Evolutionary conservation across 2,113 vertebrate genomes (phyloP), one percentile per base, ranked within the genome.

Genomic region (Todiramphus saurophagus): DNA sequence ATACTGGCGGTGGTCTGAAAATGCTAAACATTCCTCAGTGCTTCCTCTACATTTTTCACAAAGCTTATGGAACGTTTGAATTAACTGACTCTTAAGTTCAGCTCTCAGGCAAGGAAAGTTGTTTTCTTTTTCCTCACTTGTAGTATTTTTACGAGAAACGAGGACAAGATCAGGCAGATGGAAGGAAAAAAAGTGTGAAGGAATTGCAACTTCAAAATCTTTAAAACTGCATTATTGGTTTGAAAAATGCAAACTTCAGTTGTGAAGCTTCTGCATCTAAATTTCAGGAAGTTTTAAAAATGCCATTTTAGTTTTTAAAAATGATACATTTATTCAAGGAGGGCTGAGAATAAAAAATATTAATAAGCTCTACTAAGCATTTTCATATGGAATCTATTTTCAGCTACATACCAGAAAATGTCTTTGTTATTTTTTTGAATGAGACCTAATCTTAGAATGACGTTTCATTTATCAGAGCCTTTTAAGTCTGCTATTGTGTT

Each of bases 301-400:
- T 30, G 11, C 44, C 31, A 14, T 23, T 86, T 83, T 74, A 64
- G 59, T 55, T 81, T 90, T 83, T 21, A 7, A 67, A 89, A 64
- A 58, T 27, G 30, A 39, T 64, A 41, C 10, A 3, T 80, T 85
- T 95, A 69, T 93, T 89, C 50, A 35, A 56, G 84, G 33, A 55
- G 19, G 27, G 13, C 64, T 67, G 76, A 75, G 73, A 89, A 95
- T 89, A 50, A 82, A 78, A 93, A 91, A 53, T 83, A 91, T 89
- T 82, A 86, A 93, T 94, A 86, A 93, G 30, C 46, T 75, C 76
- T 59, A 16, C 74, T 95, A 91, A 92, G 82, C 37, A 0, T 86
- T 87, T 92, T 95, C 91, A 92, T 92, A 96, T 96, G 94, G 95
- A 87, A 92, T 92, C 90, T 94, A 75, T 97, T 95, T 97, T 87